These are phyloP conservation scores for Rhinolophus ferrumequinum DNA, from an alignment of 2,113 vertebrate species.

Conservation along the genomic window DNA sequence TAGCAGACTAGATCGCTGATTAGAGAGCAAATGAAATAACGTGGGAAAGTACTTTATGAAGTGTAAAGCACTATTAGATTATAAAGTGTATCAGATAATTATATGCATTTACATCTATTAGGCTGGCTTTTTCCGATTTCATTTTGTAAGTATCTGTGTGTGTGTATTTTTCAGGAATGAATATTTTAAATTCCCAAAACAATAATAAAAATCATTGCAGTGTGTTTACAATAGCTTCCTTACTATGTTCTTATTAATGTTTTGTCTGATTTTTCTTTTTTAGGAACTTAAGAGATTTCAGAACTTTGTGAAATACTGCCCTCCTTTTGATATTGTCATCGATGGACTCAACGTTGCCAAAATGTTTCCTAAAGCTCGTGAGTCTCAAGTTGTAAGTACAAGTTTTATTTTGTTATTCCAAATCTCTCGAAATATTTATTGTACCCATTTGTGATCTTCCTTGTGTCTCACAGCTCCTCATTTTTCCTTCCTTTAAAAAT, in stretches of 20 bases:
- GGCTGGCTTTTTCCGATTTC: slow-evolving; percentile 19
- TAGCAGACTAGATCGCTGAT: not conserved
- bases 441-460: not conserved
- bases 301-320: slow-evolving; percentile 88
- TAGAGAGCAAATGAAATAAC: not conserved
- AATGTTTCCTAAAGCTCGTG: slow-evolving; percentile 76
- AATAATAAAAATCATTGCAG: not conserved
- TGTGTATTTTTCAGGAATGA: not conserved
- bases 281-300: slow-evolving; percentile 94
- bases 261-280: slow-evolving; percentile 47
- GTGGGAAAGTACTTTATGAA: not conserved
- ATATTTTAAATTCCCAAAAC: slow-evolving; percentile 36
- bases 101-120: not conserved
- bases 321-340: slow-evolving; percentile 94
- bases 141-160: not conserved
- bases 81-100: not conserved
- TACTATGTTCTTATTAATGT: slow-evolving; percentile 58
- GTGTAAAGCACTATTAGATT: not conserved
- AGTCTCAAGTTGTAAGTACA: slow-evolving; percentile 91
- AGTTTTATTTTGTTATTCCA: slow-evolving; percentile 68
- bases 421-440: slow-evolving; percentile 8
- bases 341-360: slow-evolving; percentile 96
- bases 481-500: slow-evolving; percentile 49
- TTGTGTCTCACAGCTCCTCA: not conserved
- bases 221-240: slow-evolving; percentile 53